Base-by-base conservation (phyloP, 2,888 invertebrate genomes). In the Phalangium opilio region DNA sequence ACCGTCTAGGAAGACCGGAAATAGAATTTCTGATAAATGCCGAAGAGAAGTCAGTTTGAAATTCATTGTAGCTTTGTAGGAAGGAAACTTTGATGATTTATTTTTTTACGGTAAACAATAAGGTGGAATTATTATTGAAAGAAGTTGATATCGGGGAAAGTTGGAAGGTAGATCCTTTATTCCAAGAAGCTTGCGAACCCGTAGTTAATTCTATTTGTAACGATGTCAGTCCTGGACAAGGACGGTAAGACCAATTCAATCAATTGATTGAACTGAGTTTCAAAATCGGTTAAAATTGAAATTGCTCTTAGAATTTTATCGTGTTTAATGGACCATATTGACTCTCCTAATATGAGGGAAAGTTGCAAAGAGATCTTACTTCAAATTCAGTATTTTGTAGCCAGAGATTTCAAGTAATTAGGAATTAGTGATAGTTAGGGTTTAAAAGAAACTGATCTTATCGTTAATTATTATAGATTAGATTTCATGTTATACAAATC, bases 331-430 rank as follows among this genome's bases (percentile, higher is more conserved):
- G 85, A 89, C 59, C 83, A 87, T 63, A 72, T 95, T 43, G 85
- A 83, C 35, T 79, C 82, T 2, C 76, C 76, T 47, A 71, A 77
- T 38, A 95, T 96, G 91, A 80, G 77, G 1, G 76, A 77, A 49
- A 79, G 82, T 14, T 98, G 98, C 71, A 89, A 91, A 70, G 77
- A 81, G 53, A 83, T 89, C 8, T 71, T 98, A 39, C 72, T 96
- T 50, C 89, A 95, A 67, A 89, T 98, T 60, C 93, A 98, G 63
- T 98, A 93, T 67, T 98, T 98, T 67, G 78, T 96, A 52, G 84
- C 90, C 0, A 76, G 98, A 59, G 87, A 96, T 68, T 98, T 89
- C 64, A 87, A 61, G 67, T 67, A 59, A 56, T 60, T 53, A 11
- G 15, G 2, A 34, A n/a, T 12, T 1, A 1, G 34, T 11, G 11